Evolutionary conservation across 1,140 invertebrate species (phyloP), one percentile per base, ranked within the genome.

Genomic region (Drosophila carrolli): DNA sequence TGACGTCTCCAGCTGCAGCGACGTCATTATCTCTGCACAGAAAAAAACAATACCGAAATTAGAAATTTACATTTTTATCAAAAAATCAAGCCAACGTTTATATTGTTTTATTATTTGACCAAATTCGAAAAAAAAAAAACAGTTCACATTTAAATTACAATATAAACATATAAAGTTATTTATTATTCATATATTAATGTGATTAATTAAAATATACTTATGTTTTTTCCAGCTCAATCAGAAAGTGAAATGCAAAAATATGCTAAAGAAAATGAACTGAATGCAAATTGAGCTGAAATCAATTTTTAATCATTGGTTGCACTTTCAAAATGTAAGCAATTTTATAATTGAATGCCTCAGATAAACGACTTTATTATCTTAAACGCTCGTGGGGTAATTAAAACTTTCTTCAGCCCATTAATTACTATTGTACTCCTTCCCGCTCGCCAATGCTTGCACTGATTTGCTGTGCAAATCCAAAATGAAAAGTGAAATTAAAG

Each of bases 301-400:
- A 41, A 59, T 76, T 75, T 41, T 7, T 40, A 60, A 57, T 71
- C 37, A 71, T 50, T 58, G 38, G 61, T 48, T 85, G 75, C 76
- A 88, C 83, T 88, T 88, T 88, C 83, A 47, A 78, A 76, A 77
- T 76, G 60, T 65, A 16, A 71, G 65, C 79, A 73, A 83, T 83
- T 86, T 83, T 32, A 75, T 83, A 86, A 86, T 78, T 88, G 82
- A 86, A 82, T 88, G 82, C 78, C 65, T 61, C 56, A 50, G 60
- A 77, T 88, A 88, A 88, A 89, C 75, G 84, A 59, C 79, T 83
- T 88, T 61, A 88, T 88, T 89, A 88, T 77, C 63, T 89, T 80
- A 89, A 88, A 83, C 41, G 57, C 59, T 40, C 43, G 62, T 32
- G n/a, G 50, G 41, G 35, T 75, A 82, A 82, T 78, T 82, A 82